phyloP scores from a whole-genome alignment of 2,797 vertebrate genomes.

The Acanthopagrus latus region DNA sequence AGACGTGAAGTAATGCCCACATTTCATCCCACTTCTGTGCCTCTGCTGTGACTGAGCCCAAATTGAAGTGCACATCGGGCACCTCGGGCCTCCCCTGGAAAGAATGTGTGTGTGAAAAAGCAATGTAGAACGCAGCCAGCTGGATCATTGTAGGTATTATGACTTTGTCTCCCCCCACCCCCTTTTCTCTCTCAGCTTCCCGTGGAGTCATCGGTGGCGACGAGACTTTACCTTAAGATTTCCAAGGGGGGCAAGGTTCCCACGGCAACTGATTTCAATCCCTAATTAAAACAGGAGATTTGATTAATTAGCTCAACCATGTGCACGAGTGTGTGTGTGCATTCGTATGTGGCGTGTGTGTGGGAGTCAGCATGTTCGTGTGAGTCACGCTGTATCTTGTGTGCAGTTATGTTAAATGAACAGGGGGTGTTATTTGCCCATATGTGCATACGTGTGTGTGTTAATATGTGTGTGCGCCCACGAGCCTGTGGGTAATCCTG shows the following conservation, averaged over 20 bases:
- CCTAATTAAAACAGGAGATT: slow-evolving; percentile 84
- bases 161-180: slow-evolving; percentile 63
- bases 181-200: slow-evolving; percentile 56
- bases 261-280: slow-evolving; percentile 85
- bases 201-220: slow-evolving; percentile 51
- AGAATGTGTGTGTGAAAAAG: slow-evolving; percentile 67
- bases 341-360: slow-evolving; percentile 54
- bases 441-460: slow-evolving; percentile 40
- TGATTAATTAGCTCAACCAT: slow-evolving; percentile 81
- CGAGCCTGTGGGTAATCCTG: slow-evolving; percentile 69
- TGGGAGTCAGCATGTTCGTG: slow-evolving; percentile 61
- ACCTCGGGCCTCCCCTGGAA: slow-evolving; percentile 64
- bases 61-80: slow-evolving; percentile 68
- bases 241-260: slow-evolving; percentile 79
- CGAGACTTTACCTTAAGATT: slow-evolving; percentile 77
- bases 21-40: slow-evolving; percentile 51
- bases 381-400: slow-evolving; percentile 67
- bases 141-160: slow-evolving; percentile 71
- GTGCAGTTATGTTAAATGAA: slow-evolving; percentile 66
- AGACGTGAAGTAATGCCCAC: slow-evolving; percentile 44
- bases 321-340: slow-evolving; percentile 37
- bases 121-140: slow-evolving; percentile 68
- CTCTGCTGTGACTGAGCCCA: slow-evolving; percentile 54
- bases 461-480: slow-evolving; percentile 47
- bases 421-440: slow-evolving; percentile 56